These are phyloP conservation scores for Panzeria rudis DNA, from an alignment of 2,888 invertebrate genomes.

Conservation along the genomic window DNA sequence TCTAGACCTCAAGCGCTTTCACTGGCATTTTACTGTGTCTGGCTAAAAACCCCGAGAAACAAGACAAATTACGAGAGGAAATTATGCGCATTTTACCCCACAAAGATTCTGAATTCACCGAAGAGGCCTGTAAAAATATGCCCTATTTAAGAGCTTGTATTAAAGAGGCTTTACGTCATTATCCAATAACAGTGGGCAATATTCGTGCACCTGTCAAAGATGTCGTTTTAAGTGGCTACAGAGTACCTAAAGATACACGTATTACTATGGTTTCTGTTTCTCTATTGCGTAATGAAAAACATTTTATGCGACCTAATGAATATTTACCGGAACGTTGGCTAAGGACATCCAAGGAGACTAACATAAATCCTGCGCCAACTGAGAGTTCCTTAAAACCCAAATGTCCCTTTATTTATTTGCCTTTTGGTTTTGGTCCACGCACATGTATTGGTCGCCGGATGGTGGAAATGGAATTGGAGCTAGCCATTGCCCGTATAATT, in stretches of 20 bases:
- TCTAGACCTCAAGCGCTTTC: conserved; percentile 77
- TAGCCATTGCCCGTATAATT: conserved; percentile 76
- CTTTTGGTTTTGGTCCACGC: conserved; percentile 88
- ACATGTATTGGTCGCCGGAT: conserved; percentile 88
- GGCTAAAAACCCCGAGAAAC: conserved; percentile 87
- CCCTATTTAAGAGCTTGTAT: conserved; percentile 89
- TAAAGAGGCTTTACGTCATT: conserved; percentile 88
- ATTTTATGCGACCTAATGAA: conserved; percentile 77
- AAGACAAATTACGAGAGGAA: conserved; percentile 87
- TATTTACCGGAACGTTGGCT: conserved; percentile 75
- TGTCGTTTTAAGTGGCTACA: conserved; percentile 86
- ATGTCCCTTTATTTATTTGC: conserved; percentile 81
- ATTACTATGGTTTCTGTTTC: conserved; percentile 88
- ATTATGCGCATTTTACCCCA: conserved; percentile 82
- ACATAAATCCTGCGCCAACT: neutral
- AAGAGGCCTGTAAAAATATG: conserved; percentile 84
- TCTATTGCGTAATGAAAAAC: conserved; percentile 73
- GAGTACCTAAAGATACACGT: conserved; percentile 87
- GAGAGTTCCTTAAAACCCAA: conserved; percentile 65
- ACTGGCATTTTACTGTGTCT: conserved; percentile 80
- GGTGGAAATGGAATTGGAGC: conserved; percentile 88
- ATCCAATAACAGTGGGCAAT: conserved; percentile 86
- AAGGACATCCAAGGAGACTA: neutral
- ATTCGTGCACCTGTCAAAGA: conserved; percentile 85
- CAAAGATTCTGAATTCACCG: conserved; percentile 83